These are phyloP conservation scores for Tetramorium parvispinum DNA, from an alignment of 1,140 invertebrate species.

Conservation along the genomic window DNA sequence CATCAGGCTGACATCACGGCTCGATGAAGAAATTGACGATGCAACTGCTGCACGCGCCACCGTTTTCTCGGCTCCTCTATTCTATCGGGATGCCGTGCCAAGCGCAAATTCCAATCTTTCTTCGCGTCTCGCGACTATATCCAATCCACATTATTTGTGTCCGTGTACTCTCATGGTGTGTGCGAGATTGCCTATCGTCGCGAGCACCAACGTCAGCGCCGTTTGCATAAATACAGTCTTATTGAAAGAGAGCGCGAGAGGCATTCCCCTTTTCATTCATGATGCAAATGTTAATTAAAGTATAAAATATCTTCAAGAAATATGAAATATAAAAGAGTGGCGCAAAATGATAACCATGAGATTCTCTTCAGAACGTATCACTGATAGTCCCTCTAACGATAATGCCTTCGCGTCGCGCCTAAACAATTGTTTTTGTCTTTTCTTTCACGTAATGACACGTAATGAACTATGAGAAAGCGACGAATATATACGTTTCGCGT, in stretches of 20 bases:
- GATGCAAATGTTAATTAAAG: neutral
- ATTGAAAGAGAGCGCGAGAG: neutral
- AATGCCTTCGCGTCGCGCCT: neutral
- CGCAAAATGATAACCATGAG: neutral
- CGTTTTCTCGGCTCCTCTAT: neutral
- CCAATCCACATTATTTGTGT: neutral
- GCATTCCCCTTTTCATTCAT: neutral
- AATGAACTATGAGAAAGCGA: neutral
- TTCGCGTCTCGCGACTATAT: neutral
- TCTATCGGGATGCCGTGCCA: conserved; percentile 3
- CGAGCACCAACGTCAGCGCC: neutral
- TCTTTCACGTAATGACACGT: conserved; percentile 15
- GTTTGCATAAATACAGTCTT: neutral
- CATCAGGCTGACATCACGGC: neutral
- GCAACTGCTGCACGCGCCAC: neutral
- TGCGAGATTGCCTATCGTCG: neutral
- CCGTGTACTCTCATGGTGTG: neutral
- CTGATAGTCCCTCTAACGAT: neutral
- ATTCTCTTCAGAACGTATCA: neutral
- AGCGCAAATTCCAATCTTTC: conserved; percentile 40
- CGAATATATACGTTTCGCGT: neutral
- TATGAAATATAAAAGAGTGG: neutral
- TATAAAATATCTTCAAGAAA: neutral
- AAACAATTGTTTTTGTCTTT: neutral
- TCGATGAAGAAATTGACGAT: conserved; percentile 29